phyloP scores from a whole-genome alignment of 2,797 vertebrate species.

The Vipera latastei region DNA sequence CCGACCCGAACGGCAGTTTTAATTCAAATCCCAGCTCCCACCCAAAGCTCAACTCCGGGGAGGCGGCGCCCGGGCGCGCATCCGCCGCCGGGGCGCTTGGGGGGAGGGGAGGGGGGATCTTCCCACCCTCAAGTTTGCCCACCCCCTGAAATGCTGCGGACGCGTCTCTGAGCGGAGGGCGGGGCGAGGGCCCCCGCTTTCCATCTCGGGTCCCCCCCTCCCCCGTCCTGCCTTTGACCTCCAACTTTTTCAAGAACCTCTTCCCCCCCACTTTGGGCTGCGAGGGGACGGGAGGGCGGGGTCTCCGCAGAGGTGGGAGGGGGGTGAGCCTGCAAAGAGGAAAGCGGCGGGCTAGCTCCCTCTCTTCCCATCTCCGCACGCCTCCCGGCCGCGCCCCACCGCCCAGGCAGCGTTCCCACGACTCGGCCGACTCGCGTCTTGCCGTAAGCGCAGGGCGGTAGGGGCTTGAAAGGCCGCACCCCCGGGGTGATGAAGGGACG shows the following conservation, averaged over 20 bases:
- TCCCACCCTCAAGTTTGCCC: neutral
- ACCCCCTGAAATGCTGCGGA: neutral
- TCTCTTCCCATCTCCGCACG: accelerated
- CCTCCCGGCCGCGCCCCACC: neutral
- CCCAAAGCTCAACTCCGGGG: neutral
- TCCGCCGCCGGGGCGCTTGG: too few species aligned
- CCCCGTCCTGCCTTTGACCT: neutral
- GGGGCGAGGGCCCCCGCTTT: neutral
- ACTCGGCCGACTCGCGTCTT: neutral
- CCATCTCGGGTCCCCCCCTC: neutral
- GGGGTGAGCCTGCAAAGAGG: neutral
- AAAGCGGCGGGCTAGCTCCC: neutral
- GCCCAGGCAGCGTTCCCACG: neutral
- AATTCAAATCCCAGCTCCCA: constrained; percentile 23
- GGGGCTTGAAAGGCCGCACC: too few species aligned
- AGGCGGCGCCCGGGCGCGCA: neutral
- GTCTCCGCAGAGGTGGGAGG: neutral
- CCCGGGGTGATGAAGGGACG: too few species aligned
- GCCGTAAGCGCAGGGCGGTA: neutral
- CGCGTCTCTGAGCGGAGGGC: neutral
- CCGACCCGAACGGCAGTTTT: neutral
- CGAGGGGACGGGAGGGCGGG: neutral
- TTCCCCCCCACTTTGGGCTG: neutral
- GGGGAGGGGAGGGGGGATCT: neutral
- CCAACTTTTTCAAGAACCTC: neutral